Evolutionary conservation across 2,797 vertebrate species (phyloP).

Genomic region (Mormyrops attenuatus): DNA sequence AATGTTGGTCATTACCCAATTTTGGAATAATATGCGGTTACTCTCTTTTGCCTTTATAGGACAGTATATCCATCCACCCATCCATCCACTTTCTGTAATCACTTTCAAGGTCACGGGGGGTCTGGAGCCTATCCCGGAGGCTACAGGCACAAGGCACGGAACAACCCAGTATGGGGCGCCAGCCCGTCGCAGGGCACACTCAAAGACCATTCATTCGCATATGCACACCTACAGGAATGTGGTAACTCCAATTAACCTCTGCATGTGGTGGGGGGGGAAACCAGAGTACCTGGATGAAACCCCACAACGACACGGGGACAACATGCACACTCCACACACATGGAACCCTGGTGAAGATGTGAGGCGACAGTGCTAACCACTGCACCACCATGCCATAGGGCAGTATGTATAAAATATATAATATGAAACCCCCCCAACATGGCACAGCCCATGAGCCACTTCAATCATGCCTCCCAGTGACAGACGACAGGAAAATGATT

Average conservation of each 20-base stretch:
- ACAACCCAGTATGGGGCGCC: background rate
- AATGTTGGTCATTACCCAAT: background rate
- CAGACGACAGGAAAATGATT: background rate
- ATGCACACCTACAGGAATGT: background rate
- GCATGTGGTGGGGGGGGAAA: background rate
- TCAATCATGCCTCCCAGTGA: background rate
- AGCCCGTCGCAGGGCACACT: background rate
- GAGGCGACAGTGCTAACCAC: background rate
- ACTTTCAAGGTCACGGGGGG: background rate
- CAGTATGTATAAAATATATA: background rate
- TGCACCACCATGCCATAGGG: background rate
- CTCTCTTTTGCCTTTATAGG: background rate
- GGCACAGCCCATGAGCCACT: background rate
- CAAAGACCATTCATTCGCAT: background rate
- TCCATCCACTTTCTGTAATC: background rate
- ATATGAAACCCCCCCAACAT: background rate
- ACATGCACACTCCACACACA: background rate
- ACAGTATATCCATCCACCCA: background rate
- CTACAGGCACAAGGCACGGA: background rate
- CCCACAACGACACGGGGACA: background rate
- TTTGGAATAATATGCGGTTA: background rate
- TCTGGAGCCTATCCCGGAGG: background rate
- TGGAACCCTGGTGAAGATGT: background rate
- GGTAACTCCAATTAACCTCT: background rate
- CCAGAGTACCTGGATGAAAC: background rate